Conservation (phyloP, 2,113 vertebrate species). For the Dasyurus viverrinus region DNA sequence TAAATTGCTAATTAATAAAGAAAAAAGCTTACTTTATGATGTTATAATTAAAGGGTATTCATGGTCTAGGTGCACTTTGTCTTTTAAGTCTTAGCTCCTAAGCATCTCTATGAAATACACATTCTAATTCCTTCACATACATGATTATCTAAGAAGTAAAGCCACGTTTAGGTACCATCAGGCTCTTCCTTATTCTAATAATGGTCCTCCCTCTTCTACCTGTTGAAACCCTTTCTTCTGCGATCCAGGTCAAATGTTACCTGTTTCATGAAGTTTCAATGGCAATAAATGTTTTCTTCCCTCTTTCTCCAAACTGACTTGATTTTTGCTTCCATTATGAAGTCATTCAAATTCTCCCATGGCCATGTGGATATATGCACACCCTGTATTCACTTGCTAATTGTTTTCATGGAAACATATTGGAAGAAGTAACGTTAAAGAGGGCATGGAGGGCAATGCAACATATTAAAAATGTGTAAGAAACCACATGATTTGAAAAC, state of each 20-base stretch:
- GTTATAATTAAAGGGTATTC: not conserved
- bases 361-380: not conserved
- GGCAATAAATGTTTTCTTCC: not conserved
- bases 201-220: not conserved
- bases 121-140: not conserved
- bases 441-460: not conserved
- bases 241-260: not conserved
- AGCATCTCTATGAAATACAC: not conserved
- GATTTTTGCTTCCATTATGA: not conserved
- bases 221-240: not conserved
- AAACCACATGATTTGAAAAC: not conserved
- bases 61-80: not conserved
- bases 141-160: not conserved
- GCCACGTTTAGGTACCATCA: not conserved
- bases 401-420: not conserved
- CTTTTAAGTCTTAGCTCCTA: not conserved
- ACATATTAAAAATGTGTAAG: not conserved
- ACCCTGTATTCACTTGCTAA: not conserved
- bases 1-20: not conserved
- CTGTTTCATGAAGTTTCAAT: not conserved
- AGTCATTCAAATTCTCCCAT: not conserved
- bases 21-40: not conserved
- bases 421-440: not conserved
- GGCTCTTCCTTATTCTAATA: not conserved
- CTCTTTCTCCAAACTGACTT: not conserved